Base-by-base conservation (phyloP, 2,113 vertebrate genomes). In the Mungos mungo region DNA sequence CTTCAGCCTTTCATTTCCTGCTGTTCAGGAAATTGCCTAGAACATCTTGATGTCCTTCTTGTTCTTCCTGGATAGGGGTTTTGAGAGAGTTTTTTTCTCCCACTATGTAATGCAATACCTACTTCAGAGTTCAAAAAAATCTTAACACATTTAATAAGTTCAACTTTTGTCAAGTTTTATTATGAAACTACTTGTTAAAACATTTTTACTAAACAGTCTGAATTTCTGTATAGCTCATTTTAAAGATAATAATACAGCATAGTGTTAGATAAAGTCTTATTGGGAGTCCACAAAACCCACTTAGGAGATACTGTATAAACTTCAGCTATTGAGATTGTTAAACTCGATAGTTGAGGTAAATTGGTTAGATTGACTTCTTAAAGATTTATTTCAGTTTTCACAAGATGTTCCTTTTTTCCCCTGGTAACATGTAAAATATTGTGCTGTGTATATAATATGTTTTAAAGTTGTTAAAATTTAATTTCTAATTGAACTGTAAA, bases 1-100 rank as follows among this genome's bases (percentile, higher is more conserved):
- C 98, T 98, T 98, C 68, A 96, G 98, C 88, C 97, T 99, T 99
- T 99, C 99, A 99, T 99, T 99, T 99, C 99, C 99, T 99, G 98
- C 97, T 95, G 33, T 83, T 97, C 99, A 99, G 99, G 99, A 99
- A 99, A 99, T 99, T 99, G 99, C 98, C 97, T 98, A 97, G 96
- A 98, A 98, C 95, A 98, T 94, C 96, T 83, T 97, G 99, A 99
- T 97, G 98, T 98, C 97, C 96, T 95, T n/a, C 98, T 98, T 98
- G 95, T 98, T 98, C 87, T 57, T 90, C 88, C 54, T 52, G 94
- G 89, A 88, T 97, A 76, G 91, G 96, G 96, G 96, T 80, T 90
- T 92, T 88, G 63, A 45, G 45, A 54, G 50, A 60, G 25, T 60
- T 25, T 72, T 93, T 93, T 86, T 3, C 8, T 21, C 15, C 18